Base-by-base conservation (phyloP, 2,797 vertebrate genomes). In the Periparus ater region DNA sequence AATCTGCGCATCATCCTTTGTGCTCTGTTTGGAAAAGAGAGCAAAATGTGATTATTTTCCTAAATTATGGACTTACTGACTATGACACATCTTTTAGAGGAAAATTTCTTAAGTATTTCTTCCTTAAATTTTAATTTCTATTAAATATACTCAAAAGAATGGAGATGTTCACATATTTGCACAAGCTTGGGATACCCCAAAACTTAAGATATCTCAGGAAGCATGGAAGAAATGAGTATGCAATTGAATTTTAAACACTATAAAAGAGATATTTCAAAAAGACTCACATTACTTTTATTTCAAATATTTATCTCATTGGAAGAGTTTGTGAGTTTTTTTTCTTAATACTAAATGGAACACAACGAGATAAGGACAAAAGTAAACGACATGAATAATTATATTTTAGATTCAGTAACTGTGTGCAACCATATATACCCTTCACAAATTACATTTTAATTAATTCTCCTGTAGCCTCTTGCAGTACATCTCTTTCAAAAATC, bases 1-100 rank as follows among this genome's bases (percentile, higher is more conserved):
- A 71, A 66, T 90, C 58, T 98, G 96, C 4, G 96, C 95, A 72
- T 99, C 99, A 15, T 99, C 99, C 95, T 98, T 98, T 42, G 96
- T 66, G 38, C 97, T 98, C 99, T 99, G 96, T 75, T 90, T 34
- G 58, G 70, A 73, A 85, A 61, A 77, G 76, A 40, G 65, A 63
- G 26, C 73, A 88, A 87, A 88, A 76, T 7, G 29, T 45, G 7
- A 80, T 71, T 83, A 72, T 21, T 86, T 71, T 63, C 47, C 67
- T 53, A 21, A 18, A 40, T 38, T 30, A 72, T 7, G 21, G 55
- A 34, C 18, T 23, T 83, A 38, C 11, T 70, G 47, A 58, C 42
- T 48, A 62, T 7, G 18, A 73, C 20, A 18, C 29, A 40, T 21
- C 51, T 53, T 57, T 20, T 58, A 65, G 6, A 61, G 45, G 17